These are phyloP conservation scores for Sylvia atricapilla DNA, from an alignment of 2,113 vertebrate genomes.

Conservation along the genomic window DNA sequence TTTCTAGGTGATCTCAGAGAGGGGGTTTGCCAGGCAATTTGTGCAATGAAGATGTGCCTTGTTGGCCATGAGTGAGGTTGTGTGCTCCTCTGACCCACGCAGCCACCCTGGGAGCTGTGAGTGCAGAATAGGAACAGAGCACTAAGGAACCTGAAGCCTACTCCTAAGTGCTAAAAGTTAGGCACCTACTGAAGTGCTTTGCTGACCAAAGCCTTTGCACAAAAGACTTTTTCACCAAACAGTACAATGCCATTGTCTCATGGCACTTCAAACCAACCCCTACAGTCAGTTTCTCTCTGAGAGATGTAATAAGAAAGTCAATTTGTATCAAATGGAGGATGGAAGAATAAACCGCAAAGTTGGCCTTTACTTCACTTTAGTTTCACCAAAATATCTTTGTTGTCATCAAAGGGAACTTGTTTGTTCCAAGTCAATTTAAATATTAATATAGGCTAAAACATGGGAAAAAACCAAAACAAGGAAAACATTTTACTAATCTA, in stretches of 20 bases:
- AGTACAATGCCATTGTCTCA: not conserved
- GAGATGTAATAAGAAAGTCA: not conserved
- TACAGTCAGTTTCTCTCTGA: not conserved
- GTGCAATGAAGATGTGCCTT: not conserved
- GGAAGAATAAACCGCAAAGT: not conserved
- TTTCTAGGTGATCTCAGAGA: not conserved
- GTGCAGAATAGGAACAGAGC: not conserved
- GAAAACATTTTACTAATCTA: constrained; percentile 3
- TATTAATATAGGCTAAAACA: not conserved
- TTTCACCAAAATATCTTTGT: not conserved
- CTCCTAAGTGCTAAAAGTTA: not conserved
- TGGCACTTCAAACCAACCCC: not conserved
- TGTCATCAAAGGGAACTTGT: not conserved
- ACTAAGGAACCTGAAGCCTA: not conserved
- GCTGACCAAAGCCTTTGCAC: not conserved
- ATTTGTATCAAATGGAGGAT: not conserved
- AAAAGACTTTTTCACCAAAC: not conserved
- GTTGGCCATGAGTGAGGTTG: rapidly evolving
- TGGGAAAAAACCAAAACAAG: not conserved
- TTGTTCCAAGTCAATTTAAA: constrained; percentile 14
- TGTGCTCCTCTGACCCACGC: not conserved
- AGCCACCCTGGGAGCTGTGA: not conserved
- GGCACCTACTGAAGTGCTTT: not conserved
- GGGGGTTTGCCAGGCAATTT: not conserved
- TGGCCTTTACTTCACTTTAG: not conserved